Base-by-base conservation (phyloP, 2,888 invertebrate genomes). In the Pyrocoelia pectoralis region DNA sequence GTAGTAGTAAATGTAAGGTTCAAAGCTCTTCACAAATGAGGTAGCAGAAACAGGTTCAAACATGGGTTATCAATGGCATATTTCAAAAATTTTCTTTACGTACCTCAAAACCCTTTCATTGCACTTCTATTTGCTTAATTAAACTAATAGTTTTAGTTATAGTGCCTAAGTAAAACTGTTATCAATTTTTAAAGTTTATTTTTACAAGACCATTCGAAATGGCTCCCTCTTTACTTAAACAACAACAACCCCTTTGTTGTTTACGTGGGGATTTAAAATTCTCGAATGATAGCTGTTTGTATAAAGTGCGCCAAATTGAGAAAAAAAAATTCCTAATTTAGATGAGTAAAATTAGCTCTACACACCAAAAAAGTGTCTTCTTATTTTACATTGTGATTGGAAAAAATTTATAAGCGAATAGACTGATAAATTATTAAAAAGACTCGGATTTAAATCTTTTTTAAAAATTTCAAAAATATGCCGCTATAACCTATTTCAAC, bases 341-440 rank as follows among this genome's bases (percentile, higher is more conserved):
- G 19, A 52, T 14, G 28, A 29, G 59, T 59, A 14, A 56, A 64
- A 41, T 10, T 65, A 71, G 73, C 73, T 75, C 72, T 78, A 69
- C 73, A 79, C 79, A 80, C 80, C 80, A 79, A 77, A 74, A 53
- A 79, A 76, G 80, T 80, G 80, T 80, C 80, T 80, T 80, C 76
- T 78, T 72, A 71, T 72, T 52, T 53, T 60, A 65, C 41, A 72
- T 71, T 80, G 79, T 80, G 79, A 80, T 80, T 74, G 80, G 76
- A 75, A 76, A 70, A 73, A 75, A 72, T 74, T 70, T 5, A 24
- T 5, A 24, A 24, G 14, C 9, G 73, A 74, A 72, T 80, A 80
- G 80, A 81, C 80, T 81, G 80, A 80, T 70, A 57, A 61, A 53
- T 50, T 12, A n/a, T n/a, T n/a, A n/a, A 52, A 38, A 57, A 62